Base-by-base conservation (phyloP, 2,113 vertebrate genomes). In the Aegypius monachus region DNA sequence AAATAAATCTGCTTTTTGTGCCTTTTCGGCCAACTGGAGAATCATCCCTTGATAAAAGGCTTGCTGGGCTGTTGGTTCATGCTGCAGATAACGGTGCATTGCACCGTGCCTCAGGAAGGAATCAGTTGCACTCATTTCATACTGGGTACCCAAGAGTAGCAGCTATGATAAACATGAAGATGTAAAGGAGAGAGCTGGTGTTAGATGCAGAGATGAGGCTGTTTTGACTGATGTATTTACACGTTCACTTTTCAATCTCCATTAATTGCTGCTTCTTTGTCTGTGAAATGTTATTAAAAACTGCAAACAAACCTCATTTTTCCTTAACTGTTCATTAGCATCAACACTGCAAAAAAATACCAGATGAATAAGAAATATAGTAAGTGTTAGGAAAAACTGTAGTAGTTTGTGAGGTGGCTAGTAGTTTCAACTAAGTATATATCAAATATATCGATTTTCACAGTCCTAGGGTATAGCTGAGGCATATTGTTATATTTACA, bases 181-280 rank as follows among this genome's bases (percentile, higher is more conserved):
- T 38, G 67, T 23, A 38, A 81, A 89, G 63, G 45, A 72, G 50
- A 29, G 65, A 95, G 34, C 34, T 88, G 68, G 34, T 89, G 73
- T 84, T 93, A 92, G 61, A 79, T 34, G 17, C 47, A 48, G 77
- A 87, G 40, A 92, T 26, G 48, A 91, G 58, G 45, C 52, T 81
- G 56, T 29, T 81, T 81, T 94, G 91, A 95, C 73, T 94, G 86
- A 96, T 93, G 59, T 94, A 93, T 96, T 94, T 95, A 94, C 71
- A 77, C 50, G 48, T 45, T 96, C 34, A 26, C 66, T 87, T 89
- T 96, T 94, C 86, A 91, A 62, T 87, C 91, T 91, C 48, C 84
- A 87, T 95, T 95, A 95, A 78, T 73, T 79, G 23, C 58, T 81
- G 3, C 15, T 9, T 58, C 48, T 94, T 79, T 79, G 50, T 62